Conservation (phyloP, 2,113 vertebrate genomes). For the Oreochromis niloticus region DNA sequence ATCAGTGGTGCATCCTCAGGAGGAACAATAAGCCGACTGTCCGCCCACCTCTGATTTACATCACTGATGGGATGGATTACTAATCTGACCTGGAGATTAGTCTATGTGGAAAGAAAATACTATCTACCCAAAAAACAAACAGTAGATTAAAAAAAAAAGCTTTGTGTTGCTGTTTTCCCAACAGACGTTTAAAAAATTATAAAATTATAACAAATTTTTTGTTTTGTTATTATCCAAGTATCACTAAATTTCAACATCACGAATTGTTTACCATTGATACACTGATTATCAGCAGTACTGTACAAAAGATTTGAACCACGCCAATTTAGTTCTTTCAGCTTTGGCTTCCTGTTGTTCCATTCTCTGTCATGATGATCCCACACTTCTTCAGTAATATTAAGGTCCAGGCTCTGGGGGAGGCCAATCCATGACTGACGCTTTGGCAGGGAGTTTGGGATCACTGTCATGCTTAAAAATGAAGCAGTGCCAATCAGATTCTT, state of each 20-base stretch:
- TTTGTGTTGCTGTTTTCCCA: background rate
- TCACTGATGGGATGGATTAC: background rate
- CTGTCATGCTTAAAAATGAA: background rate
- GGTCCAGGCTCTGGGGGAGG: background rate
- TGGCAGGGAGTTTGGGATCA: background rate
- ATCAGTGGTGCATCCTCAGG: slow-evolving; percentile 12
- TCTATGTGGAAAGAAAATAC: background rate
- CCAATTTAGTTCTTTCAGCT: background rate
- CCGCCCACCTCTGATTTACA: background rate
- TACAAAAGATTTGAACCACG: background rate
- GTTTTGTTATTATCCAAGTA: background rate
- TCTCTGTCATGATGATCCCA: background rate
- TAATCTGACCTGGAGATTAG: background rate
- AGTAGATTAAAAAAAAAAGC: background rate
- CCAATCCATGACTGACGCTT: background rate
- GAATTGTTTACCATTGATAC: background rate
- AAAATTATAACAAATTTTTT: background rate
- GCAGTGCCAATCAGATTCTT: background rate
- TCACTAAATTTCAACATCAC: background rate
- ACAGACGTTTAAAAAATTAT: background rate
- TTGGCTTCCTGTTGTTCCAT: background rate
- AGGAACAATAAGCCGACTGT: background rate
- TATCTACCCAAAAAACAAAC: background rate
- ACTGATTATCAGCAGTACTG: background rate
- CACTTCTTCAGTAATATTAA: background rate